Base-by-base conservation (phyloP, 1,140 invertebrate species). In the Chironomus tepperi region DNA sequence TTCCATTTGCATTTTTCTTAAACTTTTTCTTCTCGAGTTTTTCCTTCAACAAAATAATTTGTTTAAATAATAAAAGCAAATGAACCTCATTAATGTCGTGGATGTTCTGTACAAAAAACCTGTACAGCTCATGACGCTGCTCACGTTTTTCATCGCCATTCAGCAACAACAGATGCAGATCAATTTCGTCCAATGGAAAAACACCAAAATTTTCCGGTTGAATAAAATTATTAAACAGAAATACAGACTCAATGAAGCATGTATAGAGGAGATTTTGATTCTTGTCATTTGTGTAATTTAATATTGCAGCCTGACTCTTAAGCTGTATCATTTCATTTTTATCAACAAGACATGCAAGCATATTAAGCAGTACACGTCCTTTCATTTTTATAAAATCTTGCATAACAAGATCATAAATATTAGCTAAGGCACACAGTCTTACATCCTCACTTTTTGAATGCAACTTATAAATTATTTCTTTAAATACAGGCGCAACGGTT, bases 321-420 rank as follows among this genome's bases (percentile, higher is more conserved):
- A 70, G 18, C 18, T 70, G 65, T 10, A 70, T 21, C 16, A 21
- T 8, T 10, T 70, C 65, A 21, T 70, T 70, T 70, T 70, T 70
- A 16, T 70, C 65, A 21, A 70, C 65, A 18, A 70, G 9, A 70
- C 65, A 70, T 19, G 65, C 65, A 10, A 70, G 65, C 18, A 70
- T 10, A 19, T 70, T 70, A 3, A 70, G n/a, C 18, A 70, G 18
- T 0, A 70, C 65, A 8, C 65, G 16, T 7, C 65, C 65, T 70
- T 70, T 70, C 65, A 70, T 70, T 21, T 70, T 70, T 18, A 70
- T 70, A 21, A 70, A 70, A 70, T 70, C 65, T 70, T 70, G 65
- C 65, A 70, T 70, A 70, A 70, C 65, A 5, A 70, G 18, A 21
- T 70, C 65, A 21, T 70, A 70, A 70, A 70, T 70, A 70, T 70